A percentile compares a stretch with the other conserved stretches of the same genome.
phyloP scores from a whole-genome alignment of 2,888 invertebrate genomes.

The Leptinotarsa peninsularis region DNA sequence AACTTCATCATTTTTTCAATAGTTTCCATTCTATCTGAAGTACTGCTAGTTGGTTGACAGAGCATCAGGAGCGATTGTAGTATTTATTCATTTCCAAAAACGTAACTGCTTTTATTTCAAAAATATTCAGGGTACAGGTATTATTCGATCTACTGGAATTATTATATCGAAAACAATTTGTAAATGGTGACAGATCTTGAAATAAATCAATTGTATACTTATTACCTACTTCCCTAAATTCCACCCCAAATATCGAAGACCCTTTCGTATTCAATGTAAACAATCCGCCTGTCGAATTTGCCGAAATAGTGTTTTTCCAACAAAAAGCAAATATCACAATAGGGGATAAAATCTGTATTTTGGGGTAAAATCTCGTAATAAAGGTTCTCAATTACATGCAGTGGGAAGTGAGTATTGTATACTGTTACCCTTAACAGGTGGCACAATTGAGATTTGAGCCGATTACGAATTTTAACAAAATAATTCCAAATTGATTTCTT shows the following conservation, averaged over 20 bases:
- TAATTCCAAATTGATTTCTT: background rate
- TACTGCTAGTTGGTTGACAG: too few species aligned
- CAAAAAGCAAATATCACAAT: slow-evolving; percentile 60
- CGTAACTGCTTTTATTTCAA: too few species aligned
- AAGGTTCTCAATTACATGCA: slow-evolving; percentile 61
- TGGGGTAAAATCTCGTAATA: slow-evolving; percentile 63
- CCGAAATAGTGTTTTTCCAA: slow-evolving; percentile 61
- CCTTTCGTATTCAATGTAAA: slow-evolving; percentile 64
- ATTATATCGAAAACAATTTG: slow-evolving; percentile 33
- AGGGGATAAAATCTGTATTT: slow-evolving; percentile 57
- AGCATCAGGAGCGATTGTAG: too few species aligned
- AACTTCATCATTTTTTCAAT: too few species aligned
- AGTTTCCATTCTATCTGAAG: too few species aligned
- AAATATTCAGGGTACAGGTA: too few species aligned
- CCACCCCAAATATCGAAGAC: slow-evolving; percentile 52
- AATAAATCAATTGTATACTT: slow-evolving; percentile 53
- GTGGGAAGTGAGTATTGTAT: slow-evolving; percentile 38
- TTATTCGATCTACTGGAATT: background rate
- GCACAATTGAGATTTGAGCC: slow-evolving; percentile 27
- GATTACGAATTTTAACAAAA: background rate
- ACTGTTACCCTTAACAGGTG: slow-evolving; percentile 40
- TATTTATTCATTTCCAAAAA: too few species aligned
- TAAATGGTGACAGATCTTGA: slow-evolving; percentile 42
- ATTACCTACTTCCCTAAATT: slow-evolving; percentile 48
- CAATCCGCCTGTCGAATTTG: slow-evolving; percentile 63